Base-by-base conservation (phyloP, 2,888 invertebrate genomes). In the Stenodera caucasica region DNA sequence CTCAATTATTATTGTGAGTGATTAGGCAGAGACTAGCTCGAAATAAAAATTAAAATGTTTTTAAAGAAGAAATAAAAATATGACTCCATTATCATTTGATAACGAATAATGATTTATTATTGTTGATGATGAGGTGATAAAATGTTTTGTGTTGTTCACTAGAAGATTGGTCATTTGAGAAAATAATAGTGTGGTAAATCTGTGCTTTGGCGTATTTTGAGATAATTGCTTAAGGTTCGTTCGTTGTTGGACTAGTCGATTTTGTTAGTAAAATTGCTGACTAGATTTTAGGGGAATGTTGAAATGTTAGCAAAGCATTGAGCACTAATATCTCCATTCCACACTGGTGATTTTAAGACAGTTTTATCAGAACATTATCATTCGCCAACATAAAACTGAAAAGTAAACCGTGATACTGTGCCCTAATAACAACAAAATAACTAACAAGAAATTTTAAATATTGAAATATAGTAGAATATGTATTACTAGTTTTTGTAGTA, bases 271-370 rank as follows among this genome's bases (percentile, higher is more conserved):
- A 61, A 61, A 57, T 57, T 57, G 61, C 57, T 54, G 61, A 57
- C 57, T 61, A 61, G 55, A 58, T 58, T 61, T 57, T 49, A 57
- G 58, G 55, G 57, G 49, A 58, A 58, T 29, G 50, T 53, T 58
- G 55, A 54, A 58, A 45, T 45, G 45, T 45, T 45, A 45, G 45
- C 21, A 45, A 53, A 55, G 57, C 61, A 58, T 58, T 55, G 55
- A 45, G 51, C 61, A 58, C 61, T 64, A 64, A 64, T 61, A 61
- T 58, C 64, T 61, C 60, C 54, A 59, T 64, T 64, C 61, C 64
- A 59, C 61, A 64, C 57, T 57, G 59, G 57, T 60, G 59, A 61
- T 59, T 64, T 64, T 59, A 61, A 64, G 60, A 58, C 60, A 61
- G 55, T 57, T 64, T 52, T 61, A 62, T 62, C 60, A 60, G 45